Conservation (phyloP, 2,888 invertebrate genomes). For the Crepidodera aurea region DNA sequence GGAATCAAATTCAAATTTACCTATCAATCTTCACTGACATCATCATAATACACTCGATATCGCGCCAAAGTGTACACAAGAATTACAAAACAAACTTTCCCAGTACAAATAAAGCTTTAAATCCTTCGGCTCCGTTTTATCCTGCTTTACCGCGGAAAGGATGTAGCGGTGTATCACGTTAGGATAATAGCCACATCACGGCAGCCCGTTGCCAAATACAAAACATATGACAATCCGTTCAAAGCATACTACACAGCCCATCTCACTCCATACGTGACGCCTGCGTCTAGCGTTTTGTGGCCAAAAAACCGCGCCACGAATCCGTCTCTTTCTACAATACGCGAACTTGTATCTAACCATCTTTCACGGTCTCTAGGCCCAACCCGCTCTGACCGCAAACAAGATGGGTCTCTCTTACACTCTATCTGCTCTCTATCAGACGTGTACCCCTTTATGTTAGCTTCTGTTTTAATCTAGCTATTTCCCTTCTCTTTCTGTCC, state of each 20-base stretch:
- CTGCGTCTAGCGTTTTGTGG: conserved; percentile 57
- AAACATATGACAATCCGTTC: conserved; percentile 55
- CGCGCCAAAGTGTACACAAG: conserved; percentile 39
- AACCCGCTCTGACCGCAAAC: conserved; percentile 75
- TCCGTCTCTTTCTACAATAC: conserved; percentile 59
- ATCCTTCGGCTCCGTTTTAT: conserved; percentile 39
- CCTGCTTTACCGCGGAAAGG: conserved; percentile 41
- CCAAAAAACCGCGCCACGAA: conserved; percentile 62
- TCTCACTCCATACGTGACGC: conserved; percentile 57
- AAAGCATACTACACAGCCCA: conserved; percentile 39
- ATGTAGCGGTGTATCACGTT: conserved; percentile 42
- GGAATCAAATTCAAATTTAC: conserved; percentile 27
- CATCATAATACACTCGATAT: conserved; percentile 29
- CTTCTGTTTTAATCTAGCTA: conserved; percentile 62
- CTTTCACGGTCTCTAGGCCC: conserved; percentile 74
- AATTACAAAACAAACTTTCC: conserved; percentile 41
- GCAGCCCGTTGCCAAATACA: conserved; percentile 56
- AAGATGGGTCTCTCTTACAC: conserved; percentile 68
- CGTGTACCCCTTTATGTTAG: conserved; percentile 60
- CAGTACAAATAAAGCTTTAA: conserved; percentile 37
- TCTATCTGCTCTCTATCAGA: conserved; percentile 61
- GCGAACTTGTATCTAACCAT: conserved; percentile 72
- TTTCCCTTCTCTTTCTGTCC: conserved; percentile 52
- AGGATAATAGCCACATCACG: conserved; percentile 60
- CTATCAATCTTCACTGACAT: conserved; percentile 30